Evolutionary conservation across 2,113 vertebrate genomes (phyloP).

Genomic region (Ictalurus furcatus): DNA sequence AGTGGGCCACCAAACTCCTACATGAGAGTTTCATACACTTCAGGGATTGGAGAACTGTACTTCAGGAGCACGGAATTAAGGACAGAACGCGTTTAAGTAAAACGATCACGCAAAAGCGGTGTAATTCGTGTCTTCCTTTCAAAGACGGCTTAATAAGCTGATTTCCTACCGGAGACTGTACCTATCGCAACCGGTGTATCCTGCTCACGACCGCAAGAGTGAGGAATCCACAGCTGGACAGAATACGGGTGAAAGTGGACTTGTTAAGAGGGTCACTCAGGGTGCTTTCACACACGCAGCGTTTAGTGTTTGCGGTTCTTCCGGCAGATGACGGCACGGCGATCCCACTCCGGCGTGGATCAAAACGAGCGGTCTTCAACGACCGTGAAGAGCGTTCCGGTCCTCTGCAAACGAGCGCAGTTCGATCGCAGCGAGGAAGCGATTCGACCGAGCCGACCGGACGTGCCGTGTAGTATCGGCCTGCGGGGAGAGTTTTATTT

Average conservation of each 20-base stretch:
- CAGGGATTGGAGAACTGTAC: conserved; percentile 33
- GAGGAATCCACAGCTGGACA: neutral
- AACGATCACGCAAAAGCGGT: neutral
- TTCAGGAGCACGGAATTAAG: conserved; percentile 20
- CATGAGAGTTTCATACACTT: conserved; percentile 30
- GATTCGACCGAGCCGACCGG: neutral
- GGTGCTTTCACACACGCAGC: neutral
- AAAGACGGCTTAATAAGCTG: neutral
- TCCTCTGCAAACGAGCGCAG: neutral
- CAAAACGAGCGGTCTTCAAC: neutral
- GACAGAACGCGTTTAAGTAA: conserved; percentile 10
- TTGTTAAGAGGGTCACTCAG: neutral
- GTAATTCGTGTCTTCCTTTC: neutral
- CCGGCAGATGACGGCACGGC: neutral
- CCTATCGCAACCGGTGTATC: neutral
- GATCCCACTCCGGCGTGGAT: neutral
- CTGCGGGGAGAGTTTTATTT: neutral
- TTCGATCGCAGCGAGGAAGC: too few relatives aligned
- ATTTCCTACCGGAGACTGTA: neutral
- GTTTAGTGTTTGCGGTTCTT: neutral
- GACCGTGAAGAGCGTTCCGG: neutral
- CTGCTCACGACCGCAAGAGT: neutral
- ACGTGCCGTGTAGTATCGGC: neutral
- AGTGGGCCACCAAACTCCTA: conserved; percentile 56
- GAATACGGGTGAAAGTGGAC: neutral